Percentiles rank a stretch among this genome's conserved stretches.
Evolutionary conservation across 2,113 vertebrate species (phyloP).

Genomic region (Dasyornis broadbenti): DNA sequence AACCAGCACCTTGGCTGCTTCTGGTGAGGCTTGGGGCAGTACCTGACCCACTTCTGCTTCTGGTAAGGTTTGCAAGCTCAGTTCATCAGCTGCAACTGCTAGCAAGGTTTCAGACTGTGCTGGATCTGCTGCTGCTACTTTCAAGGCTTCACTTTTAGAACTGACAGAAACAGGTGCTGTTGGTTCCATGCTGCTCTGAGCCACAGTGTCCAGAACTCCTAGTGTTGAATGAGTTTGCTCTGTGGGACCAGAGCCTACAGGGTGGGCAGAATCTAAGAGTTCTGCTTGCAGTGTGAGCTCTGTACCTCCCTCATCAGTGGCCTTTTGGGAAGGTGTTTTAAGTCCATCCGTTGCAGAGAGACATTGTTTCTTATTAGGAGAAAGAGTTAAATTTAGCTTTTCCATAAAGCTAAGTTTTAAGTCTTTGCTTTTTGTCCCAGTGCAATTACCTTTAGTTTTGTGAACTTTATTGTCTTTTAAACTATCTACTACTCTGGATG

Average conservation of each 20-base stretch:
- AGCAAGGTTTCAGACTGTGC: background rate
- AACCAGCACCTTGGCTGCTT: background rate
- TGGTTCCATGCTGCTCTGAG: background rate
- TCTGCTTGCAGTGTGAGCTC: constrained; percentile 20
- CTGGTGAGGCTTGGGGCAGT: background rate
- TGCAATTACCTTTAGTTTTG: constrained; percentile 24
- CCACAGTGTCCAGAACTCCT: background rate
- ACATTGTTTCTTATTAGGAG: constrained; percentile 85
- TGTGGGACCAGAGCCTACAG: background rate
- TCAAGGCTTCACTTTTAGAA: constrained; percentile 4
- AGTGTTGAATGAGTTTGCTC: background rate
- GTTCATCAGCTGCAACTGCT: background rate
- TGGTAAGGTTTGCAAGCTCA: background rate
- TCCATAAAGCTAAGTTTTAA: constrained; percentile 96
- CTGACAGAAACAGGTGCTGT: background rate
- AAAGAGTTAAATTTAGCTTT: constrained; percentile 92
- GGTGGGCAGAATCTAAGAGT: background rate
- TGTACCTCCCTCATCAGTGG: background rate
- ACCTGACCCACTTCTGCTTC: background rate
- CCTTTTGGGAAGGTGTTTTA: constrained; percentile 8
- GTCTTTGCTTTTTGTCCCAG: constrained; percentile 65
- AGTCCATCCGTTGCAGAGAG: background rate
- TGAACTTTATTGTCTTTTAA: background rate
- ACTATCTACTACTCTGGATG: background rate
- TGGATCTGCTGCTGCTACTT: background rate